Evolutionary conservation across 35 echinoderm and acorn worm genomes (phyloP), one percentile per base, ranked within the genome.

Genomic region (Diadema setosum): DNA sequence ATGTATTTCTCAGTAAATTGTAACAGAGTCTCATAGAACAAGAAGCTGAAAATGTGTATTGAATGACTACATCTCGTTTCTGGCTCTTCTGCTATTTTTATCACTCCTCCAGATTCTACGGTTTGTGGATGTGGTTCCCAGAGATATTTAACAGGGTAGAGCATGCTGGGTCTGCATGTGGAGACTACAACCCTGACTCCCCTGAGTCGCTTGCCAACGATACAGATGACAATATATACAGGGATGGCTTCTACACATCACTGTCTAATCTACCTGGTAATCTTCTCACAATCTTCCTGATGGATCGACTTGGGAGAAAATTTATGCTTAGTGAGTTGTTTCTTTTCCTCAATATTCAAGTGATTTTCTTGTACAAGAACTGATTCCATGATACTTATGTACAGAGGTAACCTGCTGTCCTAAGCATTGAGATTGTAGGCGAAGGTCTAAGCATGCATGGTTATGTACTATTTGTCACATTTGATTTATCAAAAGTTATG

Each of bases 111-210:
- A 99, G 96, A 5, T 99, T 92, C 64, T 99, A 99, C 80, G 96
- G 96, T 24, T 33, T 99, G 44, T 94, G 89, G 86, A 92, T 99
- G 92, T 99, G 96, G 96, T 94, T 99, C 57, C 96, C 96, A 27
- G 64, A 92, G 75, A 46, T 99, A 16, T 99, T 99, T 80, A 45
- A 64, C 32, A 82, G 89, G 58, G 86, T 93, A 31, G 95, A 97
- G 74, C 44, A 27, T 9, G 39, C n/a, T 43, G 95, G 95, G 40
- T 89, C 95, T 15, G 91, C 87, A 8, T 97, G 95, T 42, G 41
- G 59, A 24, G 39, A 36, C 5, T n/a, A 40, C 39, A 21, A 65
- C 11, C n/a, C n/a, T n/a, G 39, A 76, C 12, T 43, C 15, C 2
- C 9, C 24, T 1, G 15, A n/a, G 39, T 5, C 37, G 11, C 11